Evolutionary conservation across 1,140 invertebrate genomes (phyloP).

Genomic region (Trichonephila clavipes): DNA sequence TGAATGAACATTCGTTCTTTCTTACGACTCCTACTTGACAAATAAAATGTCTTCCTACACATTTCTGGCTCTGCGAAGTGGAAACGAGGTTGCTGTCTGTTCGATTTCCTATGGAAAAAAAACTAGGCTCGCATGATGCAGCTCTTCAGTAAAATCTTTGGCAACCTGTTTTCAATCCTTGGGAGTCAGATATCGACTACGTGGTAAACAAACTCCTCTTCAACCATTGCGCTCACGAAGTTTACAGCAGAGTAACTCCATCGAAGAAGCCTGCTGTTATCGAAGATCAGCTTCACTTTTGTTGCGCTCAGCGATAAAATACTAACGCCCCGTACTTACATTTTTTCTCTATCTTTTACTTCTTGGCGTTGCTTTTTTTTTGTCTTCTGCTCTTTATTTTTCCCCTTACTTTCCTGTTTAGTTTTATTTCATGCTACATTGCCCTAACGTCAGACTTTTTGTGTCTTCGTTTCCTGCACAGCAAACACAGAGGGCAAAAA

Average conservation of each 20-base stretch:
- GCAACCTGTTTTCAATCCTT: conserved; percentile 34
- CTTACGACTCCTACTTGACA: not conserved
- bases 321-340: conserved; percentile 39
- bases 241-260: conserved; percentile 43
- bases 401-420: conserved; percentile 38
- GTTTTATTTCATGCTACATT: conserved; percentile 71
- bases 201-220: conserved; percentile 26
- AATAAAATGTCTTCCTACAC: not conserved
- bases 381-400: not conserved
- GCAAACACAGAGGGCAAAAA: conserved; percentile 26
- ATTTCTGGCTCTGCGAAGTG: not conserved
- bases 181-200: conserved; percentile 25
- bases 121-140: not conserved
- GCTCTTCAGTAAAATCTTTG: conserved; percentile 3
- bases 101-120: conserved; percentile 28
- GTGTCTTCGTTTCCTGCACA: conserved; percentile 36
- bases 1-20: not conserved
- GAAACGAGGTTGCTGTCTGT: not conserved
- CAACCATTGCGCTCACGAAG: conserved; percentile 31
- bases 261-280: conserved; percentile 48
- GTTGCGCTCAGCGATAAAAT: conserved; percentile 57
- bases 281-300: conserved; percentile 68
- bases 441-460: conserved; percentile 11
- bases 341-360: not conserved
- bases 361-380: conserved; percentile 18